phyloP scores from a whole-genome alignment of 1,140 invertebrate species.

The Argopecten irradians region DNA sequence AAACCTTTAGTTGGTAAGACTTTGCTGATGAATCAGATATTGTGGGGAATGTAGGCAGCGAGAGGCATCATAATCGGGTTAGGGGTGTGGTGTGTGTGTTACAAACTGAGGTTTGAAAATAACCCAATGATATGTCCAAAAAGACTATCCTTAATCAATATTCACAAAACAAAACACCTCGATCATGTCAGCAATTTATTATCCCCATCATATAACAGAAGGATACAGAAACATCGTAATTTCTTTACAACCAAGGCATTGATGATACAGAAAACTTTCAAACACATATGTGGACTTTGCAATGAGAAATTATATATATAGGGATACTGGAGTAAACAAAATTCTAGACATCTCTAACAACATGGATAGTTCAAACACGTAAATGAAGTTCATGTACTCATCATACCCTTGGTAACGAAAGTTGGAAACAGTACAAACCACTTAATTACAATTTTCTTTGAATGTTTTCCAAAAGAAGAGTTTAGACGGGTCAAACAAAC shows the following conservation, averaged over 20 bases:
- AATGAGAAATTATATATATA: no score
- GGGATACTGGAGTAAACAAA: no score
- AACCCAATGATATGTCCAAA: not conserved
- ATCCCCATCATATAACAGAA: no score
- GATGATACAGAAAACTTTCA: no score
- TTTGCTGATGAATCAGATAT: no score
- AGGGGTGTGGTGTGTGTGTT: no score
- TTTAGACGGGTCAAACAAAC: not conserved
- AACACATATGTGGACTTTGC: no score
- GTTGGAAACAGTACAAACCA: not conserved
- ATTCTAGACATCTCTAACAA: not conserved
- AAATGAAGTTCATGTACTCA: not conserved
- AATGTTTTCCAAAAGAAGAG: slow-evolving; percentile 10
- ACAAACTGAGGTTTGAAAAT: not conserved
- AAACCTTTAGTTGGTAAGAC: no score
- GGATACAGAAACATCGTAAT: no score
- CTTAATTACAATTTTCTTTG: slow-evolving; percentile 12
- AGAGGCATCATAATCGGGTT: no score
- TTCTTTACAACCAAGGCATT: no score
- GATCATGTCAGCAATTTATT: not conserved
- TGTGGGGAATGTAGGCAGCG: not conserved
- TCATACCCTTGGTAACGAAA: not conserved
- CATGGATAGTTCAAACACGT: not conserved
- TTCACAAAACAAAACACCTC: not conserved
- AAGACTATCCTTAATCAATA: not conserved